phyloP scores from a whole-genome alignment of 2,113 vertebrate genomes.

The Megaceryle maxima region DNA sequence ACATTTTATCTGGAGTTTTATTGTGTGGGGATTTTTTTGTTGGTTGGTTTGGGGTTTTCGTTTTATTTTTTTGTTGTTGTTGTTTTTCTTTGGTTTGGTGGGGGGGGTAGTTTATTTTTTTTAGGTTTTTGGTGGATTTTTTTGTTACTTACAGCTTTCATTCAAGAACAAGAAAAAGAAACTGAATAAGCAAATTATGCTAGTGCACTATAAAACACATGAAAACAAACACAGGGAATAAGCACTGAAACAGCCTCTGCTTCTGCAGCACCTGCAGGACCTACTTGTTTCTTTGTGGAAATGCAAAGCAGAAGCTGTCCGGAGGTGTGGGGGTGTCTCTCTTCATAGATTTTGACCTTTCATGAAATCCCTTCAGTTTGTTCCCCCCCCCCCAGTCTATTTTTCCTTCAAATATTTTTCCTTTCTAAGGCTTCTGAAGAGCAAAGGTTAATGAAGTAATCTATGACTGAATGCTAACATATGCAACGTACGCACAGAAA shows the following conservation, averaged over 20 bases:
- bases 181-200: background rate
- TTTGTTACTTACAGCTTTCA: background rate
- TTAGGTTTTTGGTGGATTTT: too few species aligned
- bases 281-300: background rate
- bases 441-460: slow-evolving; percentile 53
- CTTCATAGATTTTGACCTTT: slow-evolving; percentile 10
- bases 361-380: background rate
- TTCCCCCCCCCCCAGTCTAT: background rate
- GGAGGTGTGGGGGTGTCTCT: background rate
- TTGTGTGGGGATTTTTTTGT: background rate
- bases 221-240: background rate
- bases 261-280: background rate
- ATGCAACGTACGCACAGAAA: slow-evolving; percentile 29
- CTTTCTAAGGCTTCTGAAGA: slow-evolving; percentile 18
- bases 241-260: background rate
- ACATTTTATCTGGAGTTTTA: background rate
- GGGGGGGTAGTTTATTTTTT: background rate
- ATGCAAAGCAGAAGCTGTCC: background rate
- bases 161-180: background rate
- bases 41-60: background rate
- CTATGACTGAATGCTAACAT: slow-evolving; percentile 17
- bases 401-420: slow-evolving; percentile 21
- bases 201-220: background rate
- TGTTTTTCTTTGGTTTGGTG: background rate
- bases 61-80: background rate